A percentile compares a stretch with the other conserved stretches of the same genome.
phyloP scores from a whole-genome alignment of 2,113 vertebrate species.

The Synchiropus splendidus region DNA sequence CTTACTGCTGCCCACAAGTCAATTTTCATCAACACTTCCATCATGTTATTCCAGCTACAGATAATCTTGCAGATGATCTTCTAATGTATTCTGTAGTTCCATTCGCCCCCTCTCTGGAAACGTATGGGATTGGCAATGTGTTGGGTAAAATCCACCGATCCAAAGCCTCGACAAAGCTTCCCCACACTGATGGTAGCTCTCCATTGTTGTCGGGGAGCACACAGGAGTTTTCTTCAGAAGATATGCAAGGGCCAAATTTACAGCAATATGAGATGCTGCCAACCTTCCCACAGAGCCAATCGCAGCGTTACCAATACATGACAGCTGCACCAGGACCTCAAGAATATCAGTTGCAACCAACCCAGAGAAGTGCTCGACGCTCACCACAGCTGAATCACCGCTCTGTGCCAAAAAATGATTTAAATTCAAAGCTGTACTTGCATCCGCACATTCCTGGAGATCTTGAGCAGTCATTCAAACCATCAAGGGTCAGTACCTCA shows the following conservation, averaged over 20 bases:
- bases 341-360: neutral
- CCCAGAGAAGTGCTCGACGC: neutral
- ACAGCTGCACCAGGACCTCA: too few species aligned
- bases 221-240: neutral
- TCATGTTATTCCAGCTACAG: constrained; percentile 24
- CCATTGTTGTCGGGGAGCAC: neutral
- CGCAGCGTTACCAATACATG: too few species aligned
- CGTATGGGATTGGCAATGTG: neutral
- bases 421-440: too few species aligned
- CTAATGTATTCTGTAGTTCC: constrained; percentile 1
- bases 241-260: too few species aligned
- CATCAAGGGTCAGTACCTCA: neutral
- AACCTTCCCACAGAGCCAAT: neutral
- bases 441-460: neutral
- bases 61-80: neutral
- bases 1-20: constrained; percentile 45
- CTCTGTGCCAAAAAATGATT: neutral
- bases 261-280: too few species aligned
- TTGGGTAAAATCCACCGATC: neutral
- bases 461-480: neutral
- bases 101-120: neutral
- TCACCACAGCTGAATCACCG: neutral
- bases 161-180: neutral
- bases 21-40: constrained; percentile 51
- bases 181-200: constrained; percentile 31